These are phyloP conservation scores for Antechinus flavipes DNA, from an alignment of 2,113 vertebrate genomes.

Conservation along the genomic window DNA sequence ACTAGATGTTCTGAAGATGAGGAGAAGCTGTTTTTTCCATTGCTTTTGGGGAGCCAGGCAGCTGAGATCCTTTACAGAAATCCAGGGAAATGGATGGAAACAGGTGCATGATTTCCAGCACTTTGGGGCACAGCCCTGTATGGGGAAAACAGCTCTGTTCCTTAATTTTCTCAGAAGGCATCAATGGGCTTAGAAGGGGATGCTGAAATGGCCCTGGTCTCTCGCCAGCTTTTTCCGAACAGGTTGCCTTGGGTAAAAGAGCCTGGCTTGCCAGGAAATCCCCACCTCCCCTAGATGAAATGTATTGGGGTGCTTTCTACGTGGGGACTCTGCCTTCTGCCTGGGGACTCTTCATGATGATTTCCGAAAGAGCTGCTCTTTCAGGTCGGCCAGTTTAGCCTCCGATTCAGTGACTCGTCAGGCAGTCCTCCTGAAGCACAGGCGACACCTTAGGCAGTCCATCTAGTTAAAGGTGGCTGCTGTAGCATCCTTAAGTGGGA, in stretches of 20 bases:
- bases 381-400: not conserved
- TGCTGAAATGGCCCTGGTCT: conserved; percentile 25
- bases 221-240: not conserved
- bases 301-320: not conserved
- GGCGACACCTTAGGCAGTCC: not conserved
- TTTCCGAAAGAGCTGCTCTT: not conserved
- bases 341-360: conserved; percentile 26
- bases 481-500: not conserved
- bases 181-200: conserved; percentile 28
- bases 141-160: conserved; percentile 38
- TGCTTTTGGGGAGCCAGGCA: conserved; percentile 65
- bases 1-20: conserved; percentile 58
- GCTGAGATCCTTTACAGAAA: conserved; percentile 55
- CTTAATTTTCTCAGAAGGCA: conserved; percentile 45
- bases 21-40: conserved; percentile 65
- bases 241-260: conserved; percentile 31
- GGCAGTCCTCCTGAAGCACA: not conserved
- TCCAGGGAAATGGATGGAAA: conserved; percentile 58
- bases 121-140: not conserved
- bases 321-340: too few species aligned
- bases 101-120: conserved; percentile 62
- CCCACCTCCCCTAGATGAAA: not conserved
- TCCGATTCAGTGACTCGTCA: not conserved
- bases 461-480: not conserved
- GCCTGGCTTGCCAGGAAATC: not conserved